A percentile compares a stretch with the other conserved stretches of the same genome.
phyloP scores from a whole-genome alignment of 2,888 invertebrate genomes.

The Microplitis deprimator region DNA sequence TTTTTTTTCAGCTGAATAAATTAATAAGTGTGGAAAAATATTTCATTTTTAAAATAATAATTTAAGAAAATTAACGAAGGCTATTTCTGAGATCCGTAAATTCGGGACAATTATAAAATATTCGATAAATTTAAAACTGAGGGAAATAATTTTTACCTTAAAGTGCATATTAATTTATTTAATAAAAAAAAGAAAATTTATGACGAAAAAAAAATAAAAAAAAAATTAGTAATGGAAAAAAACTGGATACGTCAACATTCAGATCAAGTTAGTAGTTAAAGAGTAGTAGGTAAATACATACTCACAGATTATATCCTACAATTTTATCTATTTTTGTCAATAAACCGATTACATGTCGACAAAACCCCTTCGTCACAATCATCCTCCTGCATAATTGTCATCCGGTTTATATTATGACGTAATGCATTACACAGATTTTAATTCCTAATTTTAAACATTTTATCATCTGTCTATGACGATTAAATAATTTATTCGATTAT shows the following conservation, averaged over 20 bases:
- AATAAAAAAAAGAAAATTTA: neutral
- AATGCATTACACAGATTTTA: slow-evolving; percentile 9
- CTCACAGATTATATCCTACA: slow-evolving; percentile 7
- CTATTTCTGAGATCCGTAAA: too few relatives aligned
- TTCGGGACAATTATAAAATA: too few relatives aligned
- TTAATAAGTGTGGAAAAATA: neutral
- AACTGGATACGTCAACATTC: slow-evolving; percentile 5
- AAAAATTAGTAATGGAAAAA: neutral
- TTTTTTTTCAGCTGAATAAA: neutral
- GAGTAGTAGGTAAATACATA: slow-evolving; percentile 5
- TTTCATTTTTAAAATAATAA: too few relatives aligned
- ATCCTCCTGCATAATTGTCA: slow-evolving; percentile 23
- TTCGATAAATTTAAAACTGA: too few relatives aligned
- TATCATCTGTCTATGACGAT: slow-evolving; percentile 4
- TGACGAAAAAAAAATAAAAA: neutral
- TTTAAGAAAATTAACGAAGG: too few relatives aligned
- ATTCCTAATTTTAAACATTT: neutral
- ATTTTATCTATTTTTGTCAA: slow-evolving; percentile 34
- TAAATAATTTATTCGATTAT: neutral
- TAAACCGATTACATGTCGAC: slow-evolving; percentile 31
- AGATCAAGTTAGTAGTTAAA: slow-evolving; percentile 7
- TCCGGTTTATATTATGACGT: slow-evolving; percentile 23
- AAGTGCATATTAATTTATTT: too few relatives aligned
- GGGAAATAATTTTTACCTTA: too few relatives aligned
- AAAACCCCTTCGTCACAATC: slow-evolving; percentile 24